phyloP scores from a whole-genome alignment of 2,797 vertebrate genomes.

The Myiotriccus ornatus region DNA sequence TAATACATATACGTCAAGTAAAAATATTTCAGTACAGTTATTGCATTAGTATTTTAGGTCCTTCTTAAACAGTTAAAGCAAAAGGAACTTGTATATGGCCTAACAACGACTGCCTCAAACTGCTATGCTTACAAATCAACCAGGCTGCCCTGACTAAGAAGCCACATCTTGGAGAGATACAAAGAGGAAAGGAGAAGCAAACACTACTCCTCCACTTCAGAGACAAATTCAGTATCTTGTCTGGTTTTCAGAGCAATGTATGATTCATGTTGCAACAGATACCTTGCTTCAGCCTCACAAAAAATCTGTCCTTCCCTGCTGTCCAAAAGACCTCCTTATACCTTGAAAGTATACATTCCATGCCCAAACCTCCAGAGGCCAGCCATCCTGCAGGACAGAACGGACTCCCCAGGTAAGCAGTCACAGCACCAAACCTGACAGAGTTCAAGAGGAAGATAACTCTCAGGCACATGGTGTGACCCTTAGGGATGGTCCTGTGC shows the following conservation, averaged over 20 bases:
- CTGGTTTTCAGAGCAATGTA: not conserved
- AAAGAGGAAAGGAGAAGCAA: not conserved
- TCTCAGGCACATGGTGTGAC: not conserved
- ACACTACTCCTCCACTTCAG: not conserved
- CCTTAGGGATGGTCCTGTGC: not conserved
- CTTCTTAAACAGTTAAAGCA: not conserved
- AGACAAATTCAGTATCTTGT: not conserved
- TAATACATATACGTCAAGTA: not conserved
- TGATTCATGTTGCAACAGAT: not conserved
- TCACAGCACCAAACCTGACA: not conserved
- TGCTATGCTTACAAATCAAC: not conserved
- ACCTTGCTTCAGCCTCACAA: not conserved
- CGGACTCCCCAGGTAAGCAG: not conserved
- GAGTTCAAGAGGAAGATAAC: not conserved
- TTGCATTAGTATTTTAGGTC: not conserved
- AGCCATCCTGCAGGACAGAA: not conserved
- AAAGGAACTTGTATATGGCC: not conserved
- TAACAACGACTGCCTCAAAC: not conserved
- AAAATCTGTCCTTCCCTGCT: not conserved
- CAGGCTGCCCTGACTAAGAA: not conserved
- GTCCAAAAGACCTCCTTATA: not conserved
- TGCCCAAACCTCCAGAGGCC: not conserved
- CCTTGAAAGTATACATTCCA: not conserved
- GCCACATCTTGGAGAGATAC: not conserved
- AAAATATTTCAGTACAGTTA: not conserved